phyloP scores from a whole-genome alignment of 2,113 vertebrate species.

The Fukomys damarensis region DNA sequence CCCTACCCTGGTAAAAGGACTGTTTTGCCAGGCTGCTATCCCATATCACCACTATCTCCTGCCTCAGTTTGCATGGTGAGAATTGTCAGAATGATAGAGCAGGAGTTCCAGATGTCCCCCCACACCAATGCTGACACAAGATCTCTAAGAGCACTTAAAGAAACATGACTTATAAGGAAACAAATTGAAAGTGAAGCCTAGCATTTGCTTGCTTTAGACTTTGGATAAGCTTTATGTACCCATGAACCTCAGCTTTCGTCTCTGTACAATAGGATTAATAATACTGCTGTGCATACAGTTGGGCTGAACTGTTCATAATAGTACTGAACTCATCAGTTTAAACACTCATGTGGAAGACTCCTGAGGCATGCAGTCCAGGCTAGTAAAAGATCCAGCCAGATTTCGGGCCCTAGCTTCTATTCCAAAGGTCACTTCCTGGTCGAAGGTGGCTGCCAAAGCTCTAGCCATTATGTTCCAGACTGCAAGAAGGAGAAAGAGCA shows the following conservation, averaged over 20 bases:
- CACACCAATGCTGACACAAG: neutral
- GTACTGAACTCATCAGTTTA: neutral
- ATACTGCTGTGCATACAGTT: neutral
- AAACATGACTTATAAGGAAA: slow-evolving; percentile 8
- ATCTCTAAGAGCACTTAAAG: neutral
- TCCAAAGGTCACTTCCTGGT: neutral
- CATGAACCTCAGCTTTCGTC: neutral
- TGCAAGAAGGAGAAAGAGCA: neutral
- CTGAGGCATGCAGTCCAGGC: neutral
- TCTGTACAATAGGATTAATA: neutral
- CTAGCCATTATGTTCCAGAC: neutral
- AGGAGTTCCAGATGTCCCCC: neutral
- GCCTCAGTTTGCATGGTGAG: neutral
- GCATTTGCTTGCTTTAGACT: neutral
- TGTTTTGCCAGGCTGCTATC: neutral
- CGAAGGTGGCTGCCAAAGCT: neutral
- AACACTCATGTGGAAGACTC: neutral
- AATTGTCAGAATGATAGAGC: neutral
- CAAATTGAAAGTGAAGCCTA: neutral
- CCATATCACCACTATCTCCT: neutral
- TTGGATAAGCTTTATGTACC: neutral
- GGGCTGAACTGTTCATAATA: neutral
- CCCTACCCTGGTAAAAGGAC: neutral
- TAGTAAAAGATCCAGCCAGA: neutral
- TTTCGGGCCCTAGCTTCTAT: neutral